Conservation (phyloP, 2,113 vertebrate species). For the Clarias gariepinus region DNA sequence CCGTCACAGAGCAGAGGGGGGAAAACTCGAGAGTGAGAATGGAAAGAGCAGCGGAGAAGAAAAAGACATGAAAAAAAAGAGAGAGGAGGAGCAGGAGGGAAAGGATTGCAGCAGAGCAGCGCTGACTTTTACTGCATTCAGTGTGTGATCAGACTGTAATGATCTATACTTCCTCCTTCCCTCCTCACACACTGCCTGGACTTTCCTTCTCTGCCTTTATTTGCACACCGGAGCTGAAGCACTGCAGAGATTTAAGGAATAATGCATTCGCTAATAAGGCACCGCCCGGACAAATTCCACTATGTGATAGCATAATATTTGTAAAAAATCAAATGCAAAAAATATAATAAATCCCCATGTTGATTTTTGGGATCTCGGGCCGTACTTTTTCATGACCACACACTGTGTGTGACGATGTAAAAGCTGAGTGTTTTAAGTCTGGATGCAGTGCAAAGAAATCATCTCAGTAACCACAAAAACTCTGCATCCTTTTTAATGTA, state of each 20-base stretch:
- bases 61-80: not conserved
- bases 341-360: not conserved
- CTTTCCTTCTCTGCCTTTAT: not conserved
- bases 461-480: not conserved
- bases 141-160: constrained; percentile 55
- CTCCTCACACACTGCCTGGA: constrained; percentile 12
- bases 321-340: not conserved
- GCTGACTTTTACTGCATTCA: constrained; percentile 47
- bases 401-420: not conserved
- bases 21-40: not conserved
- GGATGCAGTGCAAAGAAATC: not conserved
- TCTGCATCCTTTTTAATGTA: no score
- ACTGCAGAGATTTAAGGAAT: constrained; percentile 1
- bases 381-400: not conserved
- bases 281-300: not conserved
- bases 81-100: not conserved
- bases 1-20: not conserved
- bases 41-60: not conserved
- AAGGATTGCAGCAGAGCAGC: constrained; percentile 25
- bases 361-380: not conserved
- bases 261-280: not conserved
- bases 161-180: constrained; percentile 31
- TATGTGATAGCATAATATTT: not conserved
- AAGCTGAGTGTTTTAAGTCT: not conserved
- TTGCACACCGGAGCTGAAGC: not conserved